Conservation (phyloP, 2,797 vertebrate species). For the Acipenser ruthenus region DNA sequence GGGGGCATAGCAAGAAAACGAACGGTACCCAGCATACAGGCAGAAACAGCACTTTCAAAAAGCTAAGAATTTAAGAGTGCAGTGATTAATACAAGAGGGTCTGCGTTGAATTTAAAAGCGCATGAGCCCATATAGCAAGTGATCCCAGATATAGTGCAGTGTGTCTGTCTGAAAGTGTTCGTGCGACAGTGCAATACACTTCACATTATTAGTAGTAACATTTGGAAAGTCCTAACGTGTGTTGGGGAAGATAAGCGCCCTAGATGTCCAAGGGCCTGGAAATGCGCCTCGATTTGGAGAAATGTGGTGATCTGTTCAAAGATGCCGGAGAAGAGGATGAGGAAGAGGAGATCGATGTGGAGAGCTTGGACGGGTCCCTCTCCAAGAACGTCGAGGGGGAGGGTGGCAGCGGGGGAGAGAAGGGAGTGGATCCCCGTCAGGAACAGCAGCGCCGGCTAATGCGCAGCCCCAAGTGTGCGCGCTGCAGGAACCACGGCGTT, state of each 20-base stretch:
- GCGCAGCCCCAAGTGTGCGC: conserved; percentile 55
- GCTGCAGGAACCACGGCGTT: conserved; percentile 52
- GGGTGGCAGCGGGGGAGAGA: conserved; percentile 10
- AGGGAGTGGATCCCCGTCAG: conserved; percentile 20
- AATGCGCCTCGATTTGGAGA: conserved; percentile 41
- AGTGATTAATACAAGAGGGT: too few relatives aligned
- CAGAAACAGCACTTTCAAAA: too few relatives aligned
- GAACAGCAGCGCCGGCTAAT: conserved; percentile 36
- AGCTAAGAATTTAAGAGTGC: too few relatives aligned
- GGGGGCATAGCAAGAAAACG: too few relatives aligned
- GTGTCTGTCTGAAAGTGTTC: conserved; percentile 38
- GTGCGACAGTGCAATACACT: neutral
- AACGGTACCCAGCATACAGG: too few relatives aligned
- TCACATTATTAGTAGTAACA: neutral
- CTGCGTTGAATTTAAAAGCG: too few relatives aligned
- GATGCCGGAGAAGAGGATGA: conserved; percentile 29
- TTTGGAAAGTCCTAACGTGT: too few relatives aligned
- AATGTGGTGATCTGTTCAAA: conserved; percentile 30
- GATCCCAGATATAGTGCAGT: too few relatives aligned
- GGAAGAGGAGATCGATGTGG: conserved; percentile 44
- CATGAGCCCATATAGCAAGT: too few relatives aligned
- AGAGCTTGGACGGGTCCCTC: conserved; percentile 43
- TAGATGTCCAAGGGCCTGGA: conserved; percentile 53
- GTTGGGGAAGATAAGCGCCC: conserved; percentile 21
- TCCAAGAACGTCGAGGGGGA: conserved; percentile 18